Base-by-base conservation (phyloP, 2,113 vertebrate genomes). In the Channa maculata region DNA sequence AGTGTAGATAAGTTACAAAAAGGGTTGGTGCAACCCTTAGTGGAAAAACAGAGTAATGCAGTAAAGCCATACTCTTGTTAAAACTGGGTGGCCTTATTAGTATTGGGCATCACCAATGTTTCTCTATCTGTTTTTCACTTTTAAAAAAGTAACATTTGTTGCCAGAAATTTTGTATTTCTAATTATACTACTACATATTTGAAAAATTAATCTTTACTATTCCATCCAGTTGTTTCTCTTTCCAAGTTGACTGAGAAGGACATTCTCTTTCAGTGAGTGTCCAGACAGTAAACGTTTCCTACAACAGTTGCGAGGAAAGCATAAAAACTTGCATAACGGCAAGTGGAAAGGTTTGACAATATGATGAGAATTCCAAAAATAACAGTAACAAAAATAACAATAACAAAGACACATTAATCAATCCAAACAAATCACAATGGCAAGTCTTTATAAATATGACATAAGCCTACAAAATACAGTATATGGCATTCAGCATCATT, bases 1-100 rank as follows among this genome's bases (percentile, higher is more conserved):
- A 79, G 67, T 73, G 41, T 33, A 57, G 13, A 49, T 68, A 44
- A 72, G 46, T 52, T 69, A 86, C n/a, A 75, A 70, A 71, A 67
- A 24, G 3, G 12, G 3, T 36, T 46, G 5, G 36, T 73, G 24
- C 33, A 71, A 61, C 43, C 14, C 14, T 7, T 38, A 54, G 46
- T 69, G 63, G 63, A 53, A 62, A 46, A 54, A 76, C 72, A 67
- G 12, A 62, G 50, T 39, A 76, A 75, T 71, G 57, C 54, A 58
- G 57, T 8, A 61, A 24, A 24, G 24, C 24, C 24, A 39, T 66
- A 37, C 11, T 63, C 7, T 62, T 59, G 41, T 46, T 37, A 39
- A 72, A 72, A 59, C 37, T 14, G 41, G 8, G 7, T 66, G 5
- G 44, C 58, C 37, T 48, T 52, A 67, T 57, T 51, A 44, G 37